Conservation (phyloP, 53 echinoderm and acorn worm genomes). For the Luidia sarsii region DNA sequence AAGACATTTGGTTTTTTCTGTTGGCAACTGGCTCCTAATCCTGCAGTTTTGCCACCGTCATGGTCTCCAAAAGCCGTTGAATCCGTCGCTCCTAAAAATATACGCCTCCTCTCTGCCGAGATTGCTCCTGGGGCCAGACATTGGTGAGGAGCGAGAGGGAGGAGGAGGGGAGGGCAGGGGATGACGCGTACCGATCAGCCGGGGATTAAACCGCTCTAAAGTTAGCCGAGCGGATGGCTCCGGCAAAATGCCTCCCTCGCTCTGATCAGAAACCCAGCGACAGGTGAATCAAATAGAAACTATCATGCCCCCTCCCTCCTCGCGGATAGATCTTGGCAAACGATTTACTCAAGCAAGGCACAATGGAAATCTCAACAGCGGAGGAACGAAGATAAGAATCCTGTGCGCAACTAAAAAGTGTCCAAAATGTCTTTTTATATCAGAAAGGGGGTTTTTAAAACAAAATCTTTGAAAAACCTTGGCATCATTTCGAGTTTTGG, state of each 20-base stretch:
- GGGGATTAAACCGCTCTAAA: background rate
- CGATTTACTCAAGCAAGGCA: constrained; percentile 8
- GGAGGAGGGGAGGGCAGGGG: background rate
- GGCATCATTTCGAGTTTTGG: background rate
- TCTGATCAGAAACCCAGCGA: background rate
- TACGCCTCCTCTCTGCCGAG: background rate
- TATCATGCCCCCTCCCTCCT: background rate
- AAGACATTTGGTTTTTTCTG: too few species aligned
- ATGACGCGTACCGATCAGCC: background rate
- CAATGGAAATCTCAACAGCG: constrained; percentile 1
- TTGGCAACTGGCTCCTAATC: too few species aligned
- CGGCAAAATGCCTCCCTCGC: background rate
- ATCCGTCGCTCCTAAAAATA: constrained; percentile 1
- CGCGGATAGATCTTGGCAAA: background rate
- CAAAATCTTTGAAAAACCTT: background rate
- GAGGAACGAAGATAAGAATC: too few species aligned
- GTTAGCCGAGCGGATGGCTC: constrained; percentile 17
- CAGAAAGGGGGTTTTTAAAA: too few species aligned
- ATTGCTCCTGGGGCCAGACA: too few species aligned
- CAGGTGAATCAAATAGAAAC: constrained; percentile 24
- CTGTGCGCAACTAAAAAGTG: too few species aligned
- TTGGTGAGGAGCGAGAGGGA: too few species aligned
- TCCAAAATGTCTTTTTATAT: too few species aligned
- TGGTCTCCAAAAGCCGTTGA: too few species aligned
- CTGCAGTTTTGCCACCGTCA: too few species aligned